phyloP scores from a whole-genome alignment of 2,113 vertebrate genomes.

The Antechinus flavipes region DNA sequence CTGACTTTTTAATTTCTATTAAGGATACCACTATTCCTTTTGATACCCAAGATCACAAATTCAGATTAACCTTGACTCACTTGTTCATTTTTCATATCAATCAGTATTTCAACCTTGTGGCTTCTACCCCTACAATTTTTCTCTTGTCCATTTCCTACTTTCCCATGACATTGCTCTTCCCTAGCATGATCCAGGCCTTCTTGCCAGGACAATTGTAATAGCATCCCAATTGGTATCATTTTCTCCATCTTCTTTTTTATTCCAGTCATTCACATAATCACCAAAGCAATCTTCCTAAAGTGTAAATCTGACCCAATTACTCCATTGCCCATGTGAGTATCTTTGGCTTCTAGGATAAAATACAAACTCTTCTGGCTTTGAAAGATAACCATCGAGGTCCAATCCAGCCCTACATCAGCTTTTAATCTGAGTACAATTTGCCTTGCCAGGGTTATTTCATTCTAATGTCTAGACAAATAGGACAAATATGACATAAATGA shows the following conservation, averaged over 20 bases:
- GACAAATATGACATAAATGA: background rate
- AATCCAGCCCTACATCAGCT: no score
- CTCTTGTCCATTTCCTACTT: background rate
- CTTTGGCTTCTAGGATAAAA: background rate
- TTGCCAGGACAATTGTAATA: background rate
- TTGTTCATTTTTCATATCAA: background rate
- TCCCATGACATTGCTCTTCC: background rate
- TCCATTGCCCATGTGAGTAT: background rate
- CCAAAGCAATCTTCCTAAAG: background rate
- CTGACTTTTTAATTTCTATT: background rate
- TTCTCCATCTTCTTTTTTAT: background rate
- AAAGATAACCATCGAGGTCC: no score
- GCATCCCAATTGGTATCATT: background rate
- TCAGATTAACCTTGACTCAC: background rate
- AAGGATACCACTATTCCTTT: background rate
- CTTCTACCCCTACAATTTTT: background rate
- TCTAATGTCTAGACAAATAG: background rate
- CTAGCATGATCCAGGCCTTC: background rate
- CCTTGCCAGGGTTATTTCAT: background rate
- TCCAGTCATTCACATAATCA: background rate
- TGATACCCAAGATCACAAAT: background rate
- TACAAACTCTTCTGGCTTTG: no score
- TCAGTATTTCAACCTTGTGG: background rate
- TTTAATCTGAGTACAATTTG: background rate
- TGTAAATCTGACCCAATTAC: background rate